Evolutionary conservation across 2,888 invertebrate genomes (phyloP).

Genomic region (Gasteruption jaculator): DNA sequence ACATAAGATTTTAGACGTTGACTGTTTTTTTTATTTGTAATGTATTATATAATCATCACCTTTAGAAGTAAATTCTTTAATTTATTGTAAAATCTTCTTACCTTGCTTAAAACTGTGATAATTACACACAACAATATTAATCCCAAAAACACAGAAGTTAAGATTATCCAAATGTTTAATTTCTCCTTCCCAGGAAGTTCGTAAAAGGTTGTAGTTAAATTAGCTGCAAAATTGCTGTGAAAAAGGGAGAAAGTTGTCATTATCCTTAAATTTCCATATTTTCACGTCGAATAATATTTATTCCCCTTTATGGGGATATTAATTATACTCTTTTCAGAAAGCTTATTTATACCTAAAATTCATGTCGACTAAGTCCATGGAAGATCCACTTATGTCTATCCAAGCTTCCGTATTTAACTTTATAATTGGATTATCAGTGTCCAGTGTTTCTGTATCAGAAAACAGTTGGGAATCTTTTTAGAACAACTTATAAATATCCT

Average conservation of each 20-base stretch:
- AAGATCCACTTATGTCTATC: constrained; percentile 27
- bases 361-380: constrained; percentile 8
- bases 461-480: background rate
- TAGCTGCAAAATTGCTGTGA: background rate
- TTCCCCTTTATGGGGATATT: too few relatives aligned
- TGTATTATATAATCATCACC: too few relatives aligned
- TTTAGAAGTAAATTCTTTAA: constrained; percentile 14
- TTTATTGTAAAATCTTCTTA: constrained; percentile 16
- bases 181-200: constrained; percentile 17
- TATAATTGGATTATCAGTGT: constrained; percentile 19
- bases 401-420: constrained; percentile 26
- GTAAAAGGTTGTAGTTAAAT: constrained; percentile 29
- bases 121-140: constrained; percentile 26
- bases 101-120: constrained; percentile 23
- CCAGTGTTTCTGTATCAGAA: constrained; percentile 12
- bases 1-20: background rate
- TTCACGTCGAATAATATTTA: too few relatives aligned
- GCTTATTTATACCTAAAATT: constrained; percentile 22
- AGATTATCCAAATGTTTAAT: constrained; percentile 31
- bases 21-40: background rate
- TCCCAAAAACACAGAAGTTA: constrained; percentile 31
- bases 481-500: background rate
- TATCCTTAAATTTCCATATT: background rate
- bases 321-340: background rate
- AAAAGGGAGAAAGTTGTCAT: background rate